Base-by-base conservation (phyloP, 2,888 invertebrate species). In the Cremastobaeus sp. region DNA sequence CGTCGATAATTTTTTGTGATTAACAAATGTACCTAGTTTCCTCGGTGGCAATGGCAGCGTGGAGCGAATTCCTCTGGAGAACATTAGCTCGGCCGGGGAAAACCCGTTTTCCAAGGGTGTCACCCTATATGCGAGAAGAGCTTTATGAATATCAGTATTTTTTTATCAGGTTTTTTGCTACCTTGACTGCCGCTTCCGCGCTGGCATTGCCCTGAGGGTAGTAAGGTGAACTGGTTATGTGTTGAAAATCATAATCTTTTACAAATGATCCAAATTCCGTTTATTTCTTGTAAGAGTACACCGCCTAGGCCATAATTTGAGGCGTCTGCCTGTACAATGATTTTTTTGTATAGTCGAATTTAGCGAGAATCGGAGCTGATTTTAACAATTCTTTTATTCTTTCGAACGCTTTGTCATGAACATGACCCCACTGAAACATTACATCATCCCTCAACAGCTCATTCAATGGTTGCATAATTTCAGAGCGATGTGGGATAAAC, bases 401-500 rank as follows among this genome's bases (percentile, higher is more conserved):
- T 25, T 5, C 25, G 8, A 25, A 25, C 3, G 25, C 25, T 8
- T 25, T 8, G 25, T 25, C 8, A 5, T 25, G 25, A 3, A 8
- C 4, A 25, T 25, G 8, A 25, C 85, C 3, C 18, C 25, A 8
- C 8, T 1, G 5, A n/a, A n/a, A 17, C 1, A 9, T 9, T 1
- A 37, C 17, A 11, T 77, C 45, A 2, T 74, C 76, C 55, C 77
- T 80, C 12, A 79, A 35, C 8, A 81, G 47, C 6, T 45, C n/a
- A 39, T 78, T 71, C 4, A 82, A 43, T 0, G 77, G 68, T 30
- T 77, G 57, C 4, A 79, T 72, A 34, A 74, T 48, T 25, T 78
- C 74, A 6, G 79, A 76, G 8, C 77, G 45, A 47, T 81, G 79
- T 4, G 77, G 76, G 8, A 79, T 71, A 18, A 69, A 80, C 69